phyloP scores from a whole-genome alignment of 2,888 invertebrate genomes.

The Coenonympha arcania region DNA sequence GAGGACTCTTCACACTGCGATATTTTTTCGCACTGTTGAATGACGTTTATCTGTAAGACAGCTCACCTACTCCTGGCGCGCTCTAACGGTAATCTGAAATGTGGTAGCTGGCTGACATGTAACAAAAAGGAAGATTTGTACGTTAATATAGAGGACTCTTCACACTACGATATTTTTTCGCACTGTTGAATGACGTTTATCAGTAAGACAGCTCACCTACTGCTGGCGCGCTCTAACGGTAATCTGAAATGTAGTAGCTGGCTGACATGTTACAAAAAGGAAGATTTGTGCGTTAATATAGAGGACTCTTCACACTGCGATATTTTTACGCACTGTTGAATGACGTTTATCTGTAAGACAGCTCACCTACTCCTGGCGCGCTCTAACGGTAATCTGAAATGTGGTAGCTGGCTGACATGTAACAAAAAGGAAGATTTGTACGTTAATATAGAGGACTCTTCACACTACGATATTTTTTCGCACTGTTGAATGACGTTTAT shows the following conservation, averaged over 20 bases:
- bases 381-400: constrained; percentile 4
- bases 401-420: neutral
- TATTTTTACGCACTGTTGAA: no score
- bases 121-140: neutral
- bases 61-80: no score
- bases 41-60: no score
- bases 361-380: no score
- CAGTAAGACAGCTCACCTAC: neutral
- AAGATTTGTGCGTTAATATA: neutral
- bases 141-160: no score
- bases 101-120: neutral
- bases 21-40: no score
- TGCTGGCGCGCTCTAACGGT: constrained; percentile 4
- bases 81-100: constrained; percentile 4
- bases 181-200: constrained; percentile 6
- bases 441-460: no score
- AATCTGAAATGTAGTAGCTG: neutral
- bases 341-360: no score
- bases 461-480: no score
- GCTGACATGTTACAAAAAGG: neutral
- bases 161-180: no score
- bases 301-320: no score
- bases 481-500: constrained; percentile 6
- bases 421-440: neutral
- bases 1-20: no score